Percentiles rank a stretch among this genome's conserved stretches.
Conservation (phyloP, 2,888 invertebrate species). For the Tillus elongatus region DNA sequence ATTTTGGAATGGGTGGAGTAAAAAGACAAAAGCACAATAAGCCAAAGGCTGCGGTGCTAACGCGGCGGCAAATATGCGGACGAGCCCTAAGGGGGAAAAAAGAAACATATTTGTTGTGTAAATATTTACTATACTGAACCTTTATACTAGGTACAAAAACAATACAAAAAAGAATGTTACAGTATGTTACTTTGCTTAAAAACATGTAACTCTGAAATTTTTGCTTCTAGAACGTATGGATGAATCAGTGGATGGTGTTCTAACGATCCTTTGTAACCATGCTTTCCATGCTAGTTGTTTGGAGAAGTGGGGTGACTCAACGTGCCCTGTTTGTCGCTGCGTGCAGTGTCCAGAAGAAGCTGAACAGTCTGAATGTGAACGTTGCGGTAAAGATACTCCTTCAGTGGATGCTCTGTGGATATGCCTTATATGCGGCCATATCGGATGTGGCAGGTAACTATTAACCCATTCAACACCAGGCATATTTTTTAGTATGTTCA, state of each 20-base stretch:
- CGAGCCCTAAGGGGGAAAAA: too few relatives aligned
- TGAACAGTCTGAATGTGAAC: constrained; percentile 51
- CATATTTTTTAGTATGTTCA: constrained; percentile 1
- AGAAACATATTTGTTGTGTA: too few relatives aligned
- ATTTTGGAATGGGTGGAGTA: too few relatives aligned
- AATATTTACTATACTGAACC: too few relatives aligned
- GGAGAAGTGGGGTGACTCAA: constrained; percentile 92
- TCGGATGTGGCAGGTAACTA: constrained; percentile 73
- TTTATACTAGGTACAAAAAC: too few relatives aligned
- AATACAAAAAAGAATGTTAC: not conserved
- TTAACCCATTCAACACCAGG: too few relatives aligned
- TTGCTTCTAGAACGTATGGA: constrained; percentile 83
- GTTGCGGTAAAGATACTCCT: constrained; percentile 43
- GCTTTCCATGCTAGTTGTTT: constrained; percentile 94
- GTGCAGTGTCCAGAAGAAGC: constrained; percentile 51
- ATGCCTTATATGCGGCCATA: constrained; percentile 95
- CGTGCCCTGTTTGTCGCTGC: constrained; percentile 93
- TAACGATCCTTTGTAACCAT: constrained; percentile 97
- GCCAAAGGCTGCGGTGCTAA: too few relatives aligned
- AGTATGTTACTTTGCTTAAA: not conserved
- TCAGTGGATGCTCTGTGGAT: constrained; percentile 89
- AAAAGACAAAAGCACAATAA: too few relatives aligned
- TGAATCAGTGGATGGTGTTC: constrained; percentile 93
- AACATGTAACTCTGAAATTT: too few relatives aligned
- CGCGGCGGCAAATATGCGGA: too few relatives aligned